Base-by-base conservation (phyloP, 2,888 invertebrate species). In the Xestobium rufovillosum region DNA sequence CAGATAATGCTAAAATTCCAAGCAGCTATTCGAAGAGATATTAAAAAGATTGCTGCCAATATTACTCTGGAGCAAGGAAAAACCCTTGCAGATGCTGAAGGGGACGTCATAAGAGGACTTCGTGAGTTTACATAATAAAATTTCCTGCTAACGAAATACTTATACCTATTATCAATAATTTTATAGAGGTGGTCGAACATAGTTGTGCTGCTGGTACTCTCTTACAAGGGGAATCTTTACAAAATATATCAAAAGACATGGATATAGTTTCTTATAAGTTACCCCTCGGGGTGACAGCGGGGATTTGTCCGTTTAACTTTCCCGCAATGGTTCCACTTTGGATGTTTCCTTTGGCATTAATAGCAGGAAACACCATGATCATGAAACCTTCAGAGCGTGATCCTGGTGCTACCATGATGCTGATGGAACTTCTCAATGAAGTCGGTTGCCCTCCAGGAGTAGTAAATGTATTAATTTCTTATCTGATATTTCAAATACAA, bases 301-400 rank as follows among this genome's bases (percentile, higher is more conserved):
- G 96, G 31, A 92, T 97, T 53, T 87, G 92, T n/a, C 96, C 96
- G 0, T 97, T 97, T 66, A 97, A 97, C 67, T 98, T 97, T 67
- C 98, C 98, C 0, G 97, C 97, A 16, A 98, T 98, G 98, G 95
- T 98, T 51, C 98, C 98, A 0, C 72, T 98, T 3, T 98, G 98
- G 97, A 86, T 86, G 77, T 85, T 85, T 75, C 87, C 88, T 0
- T 70, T 86, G 31, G 80, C 87, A 10, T 70, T 86, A 25, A 83
- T 90, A 3, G 90, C 94, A 35, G 98, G 98, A 30, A 98, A 98
- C 67, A 90, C 97, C 0, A 85, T 87, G 66, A 71, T 98, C 36
- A 71, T 98, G 56, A 98, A 88, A 69, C 98, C 98, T 0, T 97
- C 96, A 0, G 98, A 99, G 64, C 79, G 95, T 55, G 97, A 96